phyloP scores from a whole-genome alignment of 2,113 vertebrate species.

The Notarius quadriscutis region DNA sequence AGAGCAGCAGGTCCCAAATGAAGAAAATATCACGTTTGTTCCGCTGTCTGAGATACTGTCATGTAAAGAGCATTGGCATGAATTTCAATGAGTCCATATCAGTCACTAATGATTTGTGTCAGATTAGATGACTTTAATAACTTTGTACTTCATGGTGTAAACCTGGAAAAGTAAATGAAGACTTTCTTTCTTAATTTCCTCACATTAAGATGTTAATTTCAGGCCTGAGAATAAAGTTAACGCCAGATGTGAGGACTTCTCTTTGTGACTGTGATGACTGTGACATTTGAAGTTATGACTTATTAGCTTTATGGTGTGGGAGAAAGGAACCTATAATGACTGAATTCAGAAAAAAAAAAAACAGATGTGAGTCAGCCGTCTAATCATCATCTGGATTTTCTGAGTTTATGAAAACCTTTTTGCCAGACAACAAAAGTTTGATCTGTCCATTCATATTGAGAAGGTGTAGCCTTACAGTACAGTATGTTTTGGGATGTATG shows the following conservation, averaged over 20 bases:
- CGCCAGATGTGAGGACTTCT: not conserved
- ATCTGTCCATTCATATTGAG: not conserved
- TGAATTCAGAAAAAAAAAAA: not conserved
- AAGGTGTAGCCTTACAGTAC: not conserved
- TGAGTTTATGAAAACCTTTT: not conserved
- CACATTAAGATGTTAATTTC: not conserved
- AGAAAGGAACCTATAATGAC: not conserved
- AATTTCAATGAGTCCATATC: slow-evolving; percentile 49
- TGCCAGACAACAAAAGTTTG: not conserved
- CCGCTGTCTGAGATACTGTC: slow-evolving; percentile 38
- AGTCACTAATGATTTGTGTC: slow-evolving; percentile 40
- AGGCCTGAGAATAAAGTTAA: not conserved
- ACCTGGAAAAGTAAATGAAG: not conserved
- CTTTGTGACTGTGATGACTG: not conserved
- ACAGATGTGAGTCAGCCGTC: not conserved
- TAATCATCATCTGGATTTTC: not conserved
- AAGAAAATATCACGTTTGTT: slow-evolving; percentile 52
- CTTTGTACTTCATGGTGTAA: not conserved
- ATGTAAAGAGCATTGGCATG: slow-evolving; percentile 31
- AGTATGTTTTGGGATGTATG: not conserved
- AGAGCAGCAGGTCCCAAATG: slow-evolving; percentile 32
- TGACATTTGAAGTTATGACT: not conserved
- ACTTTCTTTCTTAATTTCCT: not conserved
- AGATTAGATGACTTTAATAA: slow-evolving; percentile 32
- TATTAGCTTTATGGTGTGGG: not conserved